Evolutionary conservation across 2,797 vertebrate genomes (phyloP).

Genomic region (Synanceia verrucosa): DNA sequence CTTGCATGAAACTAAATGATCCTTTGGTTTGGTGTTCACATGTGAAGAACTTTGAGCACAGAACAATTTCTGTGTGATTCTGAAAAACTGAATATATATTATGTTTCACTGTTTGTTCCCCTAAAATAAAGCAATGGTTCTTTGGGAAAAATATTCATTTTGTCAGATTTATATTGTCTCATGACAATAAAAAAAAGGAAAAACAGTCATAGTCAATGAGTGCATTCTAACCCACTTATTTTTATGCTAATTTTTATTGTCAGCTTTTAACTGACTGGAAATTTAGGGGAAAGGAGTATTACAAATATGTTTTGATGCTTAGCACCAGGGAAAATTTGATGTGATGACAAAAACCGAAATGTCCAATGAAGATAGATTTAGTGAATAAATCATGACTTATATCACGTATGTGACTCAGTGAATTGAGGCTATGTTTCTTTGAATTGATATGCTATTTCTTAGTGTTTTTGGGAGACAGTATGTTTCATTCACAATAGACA

Average conservation of each 20-base stretch:
- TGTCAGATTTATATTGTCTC: not conserved
- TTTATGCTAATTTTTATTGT: conserved; percentile 4
- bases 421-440: no score
- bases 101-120: not conserved
- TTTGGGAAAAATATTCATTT: not conserved
- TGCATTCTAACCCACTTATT: not conserved
- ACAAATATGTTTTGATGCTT: no score
- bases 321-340: no score
- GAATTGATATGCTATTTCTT: no score
- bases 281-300: no score
- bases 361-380: no score
- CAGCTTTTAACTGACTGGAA: no score
- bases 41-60: not conserved
- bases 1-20: conserved; percentile 6
- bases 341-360: no score
- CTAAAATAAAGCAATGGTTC: not conserved
- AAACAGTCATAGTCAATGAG: not conserved
- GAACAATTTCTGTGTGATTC: not conserved
- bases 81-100: not conserved
- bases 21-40: not conserved
- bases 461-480: no score
- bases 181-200: not conserved
- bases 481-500: no score
- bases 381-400: no score
- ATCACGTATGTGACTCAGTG: no score